Conservation (phyloP, 2,797 vertebrate genomes). For the Miichthys miiuy region DNA sequence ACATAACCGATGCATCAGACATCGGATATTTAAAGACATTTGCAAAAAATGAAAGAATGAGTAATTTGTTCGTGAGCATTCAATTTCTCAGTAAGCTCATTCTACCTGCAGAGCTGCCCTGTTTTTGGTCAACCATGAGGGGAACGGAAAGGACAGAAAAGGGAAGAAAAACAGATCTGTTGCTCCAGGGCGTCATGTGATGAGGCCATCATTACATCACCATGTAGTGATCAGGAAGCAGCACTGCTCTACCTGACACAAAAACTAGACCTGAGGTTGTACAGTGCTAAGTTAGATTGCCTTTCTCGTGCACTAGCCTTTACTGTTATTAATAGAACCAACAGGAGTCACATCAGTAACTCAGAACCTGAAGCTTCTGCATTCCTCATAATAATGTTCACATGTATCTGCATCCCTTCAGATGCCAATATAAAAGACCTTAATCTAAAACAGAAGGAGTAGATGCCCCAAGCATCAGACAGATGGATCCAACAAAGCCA, state of each 20-base stretch:
- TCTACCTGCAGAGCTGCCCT: constrained; percentile 37
- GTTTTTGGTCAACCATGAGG: constrained; percentile 21
- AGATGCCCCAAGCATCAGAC: constrained; percentile 11
- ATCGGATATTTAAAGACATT: constrained; percentile 4
- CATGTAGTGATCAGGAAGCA: constrained; percentile 67
- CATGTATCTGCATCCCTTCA: constrained; percentile 37
- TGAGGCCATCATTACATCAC: constrained; percentile 57
- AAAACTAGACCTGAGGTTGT: constrained; percentile 41
- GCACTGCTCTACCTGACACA: constrained; percentile 46
- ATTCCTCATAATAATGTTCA: constrained; percentile 47
- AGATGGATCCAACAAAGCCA: constrained; percentile 17
- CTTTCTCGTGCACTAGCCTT: constrained; percentile 24
- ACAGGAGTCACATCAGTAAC: constrained; percentile 34
- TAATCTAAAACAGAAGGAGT: constrained; percentile 26
- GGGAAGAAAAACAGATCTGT: constrained; percentile 22
- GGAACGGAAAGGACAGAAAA: constrained; percentile 3
- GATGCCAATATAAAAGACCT: constrained; percentile 26
- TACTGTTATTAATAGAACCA: constrained; percentile 47
- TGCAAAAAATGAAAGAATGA: neutral
- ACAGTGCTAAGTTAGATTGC: constrained; percentile 29
- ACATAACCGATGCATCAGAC: neutral
- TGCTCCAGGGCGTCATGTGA: constrained; percentile 61
- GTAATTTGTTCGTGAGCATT: neutral
- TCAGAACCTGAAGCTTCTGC: constrained; percentile 35
- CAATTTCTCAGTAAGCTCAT: constrained; percentile 19